Base-by-base conservation (phyloP, 2,888 invertebrate species). In the Tanytarsus gracilentus region DNA sequence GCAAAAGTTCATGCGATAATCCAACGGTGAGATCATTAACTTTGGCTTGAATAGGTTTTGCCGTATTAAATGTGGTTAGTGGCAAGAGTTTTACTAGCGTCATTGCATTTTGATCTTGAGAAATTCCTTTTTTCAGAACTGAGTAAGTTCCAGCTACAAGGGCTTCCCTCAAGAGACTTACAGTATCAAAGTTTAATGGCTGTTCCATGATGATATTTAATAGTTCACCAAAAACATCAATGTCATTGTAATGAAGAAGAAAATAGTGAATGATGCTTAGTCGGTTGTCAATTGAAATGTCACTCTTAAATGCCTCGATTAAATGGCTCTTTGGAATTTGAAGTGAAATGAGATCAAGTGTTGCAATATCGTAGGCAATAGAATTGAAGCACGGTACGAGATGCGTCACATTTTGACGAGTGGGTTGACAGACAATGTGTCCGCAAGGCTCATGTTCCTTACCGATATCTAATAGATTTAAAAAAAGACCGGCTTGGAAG, bases 391-490 rank as follows among this genome's bases (percentile, higher is more conserved):
- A 71, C 1, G 87, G 85, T 1, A 87, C 83, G n/a, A 88, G 75
- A 64, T 84, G 81, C 0, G 81, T 81, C 3, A 81, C 77, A 1
- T 76, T 73, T n/a, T 75, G 73, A 39, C 77, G 73, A 39, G 79
- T 79, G 62, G 82, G 75, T 0, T 86, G 82, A 16, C 85, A 78
- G 0, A 87, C 79, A 58, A 89, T 81, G 68, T 89, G 88, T 66
- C 87, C 86, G 66, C 85, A 85, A 0, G 92, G 91, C 69, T 91
- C 90, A 71, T 91, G 92, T 66, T 82, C 80, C 8, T 85, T 75
- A 3, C 90, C 88, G 51, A 92, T 84, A 75, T 94, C 93, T 59
- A 94, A 75, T 25, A 93, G 74, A 69, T 94, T 92, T 0, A 87
- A 84, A 74, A 91, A 93, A 27, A 88, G 77, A 68, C 85, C 88